Evolutionary conservation across 2,888 invertebrate species (phyloP).

Genomic region (Platynereis dumerilii): DNA sequence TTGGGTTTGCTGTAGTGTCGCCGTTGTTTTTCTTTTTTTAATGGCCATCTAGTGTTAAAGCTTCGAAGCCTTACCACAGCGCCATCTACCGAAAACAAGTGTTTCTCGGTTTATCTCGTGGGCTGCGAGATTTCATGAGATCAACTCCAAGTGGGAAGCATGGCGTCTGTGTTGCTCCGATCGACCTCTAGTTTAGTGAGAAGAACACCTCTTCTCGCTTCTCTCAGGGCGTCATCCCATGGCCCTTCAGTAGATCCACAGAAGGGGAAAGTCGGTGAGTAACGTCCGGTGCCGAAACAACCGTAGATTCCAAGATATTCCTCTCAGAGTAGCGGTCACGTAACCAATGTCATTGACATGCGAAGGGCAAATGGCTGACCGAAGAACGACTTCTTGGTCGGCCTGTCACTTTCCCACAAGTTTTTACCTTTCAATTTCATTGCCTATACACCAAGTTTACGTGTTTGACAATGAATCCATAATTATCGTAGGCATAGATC

Average conservation of each 20-base stretch:
- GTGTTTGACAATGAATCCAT: no score
- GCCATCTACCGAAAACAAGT: background rate
- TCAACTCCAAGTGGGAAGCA: background rate
- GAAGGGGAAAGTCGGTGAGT: slow-evolving; percentile 35
- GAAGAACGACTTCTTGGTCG: background rate
- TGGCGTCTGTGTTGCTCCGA: slow-evolving; percentile 20
- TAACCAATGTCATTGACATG: slow-evolving; percentile 1
- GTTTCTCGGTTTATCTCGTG: background rate
- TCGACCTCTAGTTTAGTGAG: slow-evolving; percentile 11
- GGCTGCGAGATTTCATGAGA: background rate
- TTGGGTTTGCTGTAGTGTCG: no score
- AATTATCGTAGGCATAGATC: no score
- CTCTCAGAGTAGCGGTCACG: background rate
- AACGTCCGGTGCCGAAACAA: background rate
- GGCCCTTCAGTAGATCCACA: slow-evolving; percentile 29
- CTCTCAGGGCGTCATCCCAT: slow-evolving; percentile 19
- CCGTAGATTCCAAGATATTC: background rate
- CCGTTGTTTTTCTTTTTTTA: no score
- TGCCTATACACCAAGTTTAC: no score
- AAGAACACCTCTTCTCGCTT: slow-evolving; percentile 16
- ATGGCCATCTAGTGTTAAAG: no score
- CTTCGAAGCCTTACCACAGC: background rate
- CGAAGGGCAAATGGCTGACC: slow-evolving; percentile 2
- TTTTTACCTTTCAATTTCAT: no score
- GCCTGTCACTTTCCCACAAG: no score